A percentile compares a stretch with the other conserved stretches of the same genome.
phyloP scores from a whole-genome alignment of 2,888 invertebrate genomes.

The Tyria jacobaeae region DNA sequence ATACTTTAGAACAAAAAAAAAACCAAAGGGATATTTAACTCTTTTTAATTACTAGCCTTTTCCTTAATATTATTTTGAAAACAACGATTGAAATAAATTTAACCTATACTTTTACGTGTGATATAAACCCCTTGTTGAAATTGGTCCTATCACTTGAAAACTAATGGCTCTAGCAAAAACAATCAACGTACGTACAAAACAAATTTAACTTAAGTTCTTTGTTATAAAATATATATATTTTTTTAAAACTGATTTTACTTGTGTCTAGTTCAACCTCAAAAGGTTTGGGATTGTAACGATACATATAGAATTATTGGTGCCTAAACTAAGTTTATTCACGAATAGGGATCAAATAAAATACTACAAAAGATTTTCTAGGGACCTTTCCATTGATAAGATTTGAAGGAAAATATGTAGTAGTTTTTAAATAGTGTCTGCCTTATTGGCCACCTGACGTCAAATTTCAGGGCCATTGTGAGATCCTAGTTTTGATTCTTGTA shows the following conservation, averaged over 20 bases:
- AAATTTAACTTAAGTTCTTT: neutral
- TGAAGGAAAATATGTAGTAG: constrained; percentile 1
- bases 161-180: neutral
- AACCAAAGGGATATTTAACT: no score
- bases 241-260: constrained; percentile 14
- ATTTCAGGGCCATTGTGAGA: neutral
- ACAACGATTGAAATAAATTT: neutral
- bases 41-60: neutral
- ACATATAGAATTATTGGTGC: constrained; percentile 18
- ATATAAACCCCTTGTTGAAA: neutral
- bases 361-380: constrained; percentile 13
- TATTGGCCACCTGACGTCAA: neutral
- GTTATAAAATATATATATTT: neutral
- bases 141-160: no score
- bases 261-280: constrained; percentile 11
- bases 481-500: neutral
- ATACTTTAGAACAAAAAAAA: no score
- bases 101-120: neutral
- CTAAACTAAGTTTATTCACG: constrained; percentile 17
- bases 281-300: constrained; percentile 14
- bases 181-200: neutral
- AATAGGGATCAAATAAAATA: constrained; percentile 23
- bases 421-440: neutral
- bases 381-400: constrained; percentile 1
- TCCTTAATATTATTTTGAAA: neutral